A percentile compares a stretch with the other conserved stretches of the same genome.
Evolutionary conservation across 2,888 invertebrate genomes (phyloP).

Genomic region (Glyphotaelius pellucidus): DNA sequence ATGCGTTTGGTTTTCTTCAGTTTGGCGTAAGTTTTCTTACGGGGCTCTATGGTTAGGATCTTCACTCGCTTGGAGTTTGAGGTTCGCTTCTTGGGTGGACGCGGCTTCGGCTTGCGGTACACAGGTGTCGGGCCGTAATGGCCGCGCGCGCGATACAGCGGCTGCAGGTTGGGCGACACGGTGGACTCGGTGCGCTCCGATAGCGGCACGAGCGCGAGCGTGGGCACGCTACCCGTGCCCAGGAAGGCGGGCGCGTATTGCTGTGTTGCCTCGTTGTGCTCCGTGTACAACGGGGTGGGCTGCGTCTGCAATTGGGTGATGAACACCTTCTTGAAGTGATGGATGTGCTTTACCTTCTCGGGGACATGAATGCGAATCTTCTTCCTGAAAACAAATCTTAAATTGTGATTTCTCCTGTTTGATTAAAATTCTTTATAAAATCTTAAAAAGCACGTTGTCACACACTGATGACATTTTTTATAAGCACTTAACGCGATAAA

Average conservation of each 20-base stretch:
- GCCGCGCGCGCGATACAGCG: constrained; percentile 74
- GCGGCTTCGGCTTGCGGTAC: constrained; percentile 46
- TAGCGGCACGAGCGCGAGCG: constrained; percentile 72
- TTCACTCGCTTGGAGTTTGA: constrained; percentile 71
- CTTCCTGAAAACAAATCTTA: constrained; percentile 70
- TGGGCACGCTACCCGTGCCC: constrained; percentile 70
- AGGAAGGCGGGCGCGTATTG: constrained; percentile 70
- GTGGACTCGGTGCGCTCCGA: constrained; percentile 70
- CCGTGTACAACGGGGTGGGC: constrained; percentile 73
- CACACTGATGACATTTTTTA: background rate
- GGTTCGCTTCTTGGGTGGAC: constrained; percentile 32
- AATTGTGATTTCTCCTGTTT: background rate
- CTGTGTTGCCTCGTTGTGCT: constrained; percentile 29
- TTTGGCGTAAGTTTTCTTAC: constrained; percentile 71
- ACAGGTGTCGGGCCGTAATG: constrained; percentile 73
- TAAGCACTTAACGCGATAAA: background rate
- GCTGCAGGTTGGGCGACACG: constrained; percentile 72
- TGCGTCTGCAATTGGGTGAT: constrained; percentile 76
- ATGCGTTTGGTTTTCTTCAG: constrained; percentile 73
- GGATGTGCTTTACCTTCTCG: constrained; percentile 78
- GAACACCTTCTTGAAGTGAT: constrained; percentile 77
- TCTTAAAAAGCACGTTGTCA: background rate
- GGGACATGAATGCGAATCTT: constrained; percentile 79
- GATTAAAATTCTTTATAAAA: background rate
- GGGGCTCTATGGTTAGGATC: constrained; percentile 72